These are phyloP conservation scores for Spodoptera frugiperda DNA, from an alignment of 1,140 invertebrate species.

Conservation along the genomic window DNA sequence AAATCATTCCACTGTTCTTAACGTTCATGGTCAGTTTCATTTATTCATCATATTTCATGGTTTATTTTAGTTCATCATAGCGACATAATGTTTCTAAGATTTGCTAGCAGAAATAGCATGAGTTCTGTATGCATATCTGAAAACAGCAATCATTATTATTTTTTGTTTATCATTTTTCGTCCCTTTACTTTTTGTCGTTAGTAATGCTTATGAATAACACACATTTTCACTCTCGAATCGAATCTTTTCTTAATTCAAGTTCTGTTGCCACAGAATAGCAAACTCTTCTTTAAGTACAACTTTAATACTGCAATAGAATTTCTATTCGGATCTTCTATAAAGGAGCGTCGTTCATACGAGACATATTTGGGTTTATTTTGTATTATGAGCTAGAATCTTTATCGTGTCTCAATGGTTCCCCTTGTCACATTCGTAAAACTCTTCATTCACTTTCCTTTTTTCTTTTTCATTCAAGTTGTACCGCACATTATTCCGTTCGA, in stretches of 20 bases:
- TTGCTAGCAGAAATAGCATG: slow-evolving; percentile 77
- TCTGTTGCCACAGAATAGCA: no score
- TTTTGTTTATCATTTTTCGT: slow-evolving; percentile 63
- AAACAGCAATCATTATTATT: slow-evolving; percentile 61
- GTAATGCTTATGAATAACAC: slow-evolving; percentile 88
- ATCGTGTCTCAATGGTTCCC: neutral
- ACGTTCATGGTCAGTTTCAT: slow-evolving; percentile 90
- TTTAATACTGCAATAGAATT: no score
- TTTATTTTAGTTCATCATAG: slow-evolving; percentile 65
- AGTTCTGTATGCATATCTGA: slow-evolving; percentile 68
- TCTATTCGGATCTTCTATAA: no score
- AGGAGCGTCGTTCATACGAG: slow-evolving; percentile 72
- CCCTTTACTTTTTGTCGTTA: slow-evolving; percentile 74
- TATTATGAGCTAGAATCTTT: neutral
- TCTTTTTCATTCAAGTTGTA: slow-evolving; percentile 77
- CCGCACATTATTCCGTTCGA: slow-evolving; percentile 90
- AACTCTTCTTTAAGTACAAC: no score
- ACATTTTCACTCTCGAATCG: slow-evolving; percentile 86
- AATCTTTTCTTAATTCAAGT: no score
- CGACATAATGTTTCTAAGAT: slow-evolving; percentile 59
- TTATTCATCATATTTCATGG: slow-evolving; percentile 60
- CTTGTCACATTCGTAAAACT: slow-evolving; percentile 1
- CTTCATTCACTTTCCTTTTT: slow-evolving; percentile 56
- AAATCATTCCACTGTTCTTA: slow-evolving; percentile 89
- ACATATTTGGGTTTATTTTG: slow-evolving; percentile 81